Conservation (phyloP, 2,888 invertebrate genomes). For the Germaria angustata region DNA sequence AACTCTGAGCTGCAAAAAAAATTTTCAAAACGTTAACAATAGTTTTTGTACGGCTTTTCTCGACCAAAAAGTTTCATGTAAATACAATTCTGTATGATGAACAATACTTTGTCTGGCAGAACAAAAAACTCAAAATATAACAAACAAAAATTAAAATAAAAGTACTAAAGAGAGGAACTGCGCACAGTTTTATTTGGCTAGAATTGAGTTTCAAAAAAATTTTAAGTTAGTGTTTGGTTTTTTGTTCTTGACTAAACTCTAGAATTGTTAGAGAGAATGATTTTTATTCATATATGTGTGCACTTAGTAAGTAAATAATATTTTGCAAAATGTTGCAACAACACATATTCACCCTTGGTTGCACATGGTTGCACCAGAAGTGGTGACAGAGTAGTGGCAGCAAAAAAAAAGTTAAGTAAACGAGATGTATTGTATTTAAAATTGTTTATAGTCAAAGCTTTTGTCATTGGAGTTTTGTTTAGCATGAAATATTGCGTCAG, state of each 20-base stretch:
- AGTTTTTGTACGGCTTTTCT: slow-evolving; percentile 22
- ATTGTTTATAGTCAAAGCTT: slow-evolving; percentile 6
- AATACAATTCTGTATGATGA: slow-evolving; percentile 41
- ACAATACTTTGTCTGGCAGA: slow-evolving; percentile 45
- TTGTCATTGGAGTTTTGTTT: slow-evolving; percentile 27
- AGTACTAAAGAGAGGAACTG: slow-evolving; percentile 15
- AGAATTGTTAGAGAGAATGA: slow-evolving; percentile 8
- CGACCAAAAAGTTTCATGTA: slow-evolving; percentile 55
- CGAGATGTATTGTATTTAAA: slow-evolving; percentile 13
- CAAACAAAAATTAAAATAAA: neutral
- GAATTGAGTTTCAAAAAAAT: slow-evolving; percentile 15
- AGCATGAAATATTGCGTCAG: slow-evolving; percentile 40
- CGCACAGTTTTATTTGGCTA: slow-evolving; percentile 36
- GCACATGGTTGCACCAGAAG: slow-evolving; percentile 65
- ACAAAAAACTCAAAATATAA: neutral
- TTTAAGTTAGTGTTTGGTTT: neutral
- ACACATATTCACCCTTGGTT: slow-evolving; percentile 55
- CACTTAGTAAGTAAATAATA: slow-evolving; percentile 42
- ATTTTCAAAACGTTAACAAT: slow-evolving; percentile 43
- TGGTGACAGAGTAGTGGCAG: slow-evolving; percentile 52
- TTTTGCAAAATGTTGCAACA: slow-evolving; percentile 54
- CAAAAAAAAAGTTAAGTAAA: slow-evolving; percentile 4
- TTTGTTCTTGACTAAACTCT: slow-evolving; percentile 21
- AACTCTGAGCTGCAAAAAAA: slow-evolving; percentile 15
- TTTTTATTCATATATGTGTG: neutral